Evolutionary conservation across 64 coral and sea anemone species (phyloP).

Genomic region (Porites australiensis): DNA sequence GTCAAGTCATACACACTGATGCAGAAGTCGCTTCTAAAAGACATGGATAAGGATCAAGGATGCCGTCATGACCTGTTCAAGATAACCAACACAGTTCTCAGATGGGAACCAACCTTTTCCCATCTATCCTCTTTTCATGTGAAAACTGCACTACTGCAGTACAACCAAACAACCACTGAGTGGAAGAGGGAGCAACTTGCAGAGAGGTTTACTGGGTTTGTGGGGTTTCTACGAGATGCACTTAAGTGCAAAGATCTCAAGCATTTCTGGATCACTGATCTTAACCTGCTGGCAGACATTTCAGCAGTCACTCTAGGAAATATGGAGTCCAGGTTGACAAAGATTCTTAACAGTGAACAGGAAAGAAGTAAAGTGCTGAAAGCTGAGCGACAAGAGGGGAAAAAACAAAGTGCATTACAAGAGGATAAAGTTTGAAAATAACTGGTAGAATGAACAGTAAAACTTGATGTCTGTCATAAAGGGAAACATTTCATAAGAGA

Average conservation of each 20-base stretch:
- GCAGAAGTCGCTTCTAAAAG: conserved; percentile 16
- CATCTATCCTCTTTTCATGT: conserved; percentile 17
- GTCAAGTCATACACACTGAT: conserved; percentile 30
- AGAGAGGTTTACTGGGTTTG: conserved; percentile 53
- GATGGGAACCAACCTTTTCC: conserved; percentile 63
- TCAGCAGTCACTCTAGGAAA: conserved; percentile 18
- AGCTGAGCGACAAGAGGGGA: neutral
- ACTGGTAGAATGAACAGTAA: no score
- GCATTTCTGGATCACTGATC: conserved; percentile 61
- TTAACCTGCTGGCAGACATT: conserved; percentile 39
- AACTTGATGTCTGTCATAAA: no score
- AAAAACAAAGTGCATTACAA: neutral
- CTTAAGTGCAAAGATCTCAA: conserved; percentile 23
- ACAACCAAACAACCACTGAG: neutral
- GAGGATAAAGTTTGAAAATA: no score
- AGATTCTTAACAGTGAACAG: conserved; percentile 54
- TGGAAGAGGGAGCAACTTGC: conserved; percentile 36
- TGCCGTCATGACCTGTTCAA: conserved; percentile 55
- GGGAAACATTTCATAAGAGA: no score
- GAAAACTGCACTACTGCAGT: conserved; percentile 48
- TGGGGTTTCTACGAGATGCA: neutral
- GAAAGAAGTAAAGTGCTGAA: conserved; percentile 34
- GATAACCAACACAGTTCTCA: conserved; percentile 52
- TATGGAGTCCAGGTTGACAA: conserved; percentile 49
- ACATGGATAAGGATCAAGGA: conserved; percentile 58